A percentile compares a stretch with the other conserved stretches of the same genome.
These are phyloP conservation scores for Podabrus alpinus DNA, from an alignment of 2,888 invertebrate genomes.

Conservation along the genomic window DNA sequence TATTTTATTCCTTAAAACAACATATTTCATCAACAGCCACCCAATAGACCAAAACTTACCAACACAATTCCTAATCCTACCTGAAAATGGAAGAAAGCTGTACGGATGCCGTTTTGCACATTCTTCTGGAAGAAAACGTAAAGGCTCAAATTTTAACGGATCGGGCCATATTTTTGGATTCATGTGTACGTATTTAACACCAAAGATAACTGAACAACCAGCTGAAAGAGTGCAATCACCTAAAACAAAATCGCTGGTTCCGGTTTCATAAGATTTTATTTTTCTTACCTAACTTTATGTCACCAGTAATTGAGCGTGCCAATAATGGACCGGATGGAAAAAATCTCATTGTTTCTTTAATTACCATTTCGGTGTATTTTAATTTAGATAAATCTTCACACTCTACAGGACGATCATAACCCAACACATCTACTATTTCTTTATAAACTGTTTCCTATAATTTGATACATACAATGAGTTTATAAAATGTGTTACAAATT, in stretches of 20 bases:
- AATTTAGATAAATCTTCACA: constrained; percentile 59
- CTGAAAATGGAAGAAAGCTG: constrained; percentile 16
- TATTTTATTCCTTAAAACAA: neutral
- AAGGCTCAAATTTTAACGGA: constrained; percentile 14
- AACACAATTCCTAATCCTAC: constrained; percentile 15
- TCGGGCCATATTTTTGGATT: neutral
- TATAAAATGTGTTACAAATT: too few relatives aligned
- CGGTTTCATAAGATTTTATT: neutral
- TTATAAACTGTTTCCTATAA: constrained; percentile 47
- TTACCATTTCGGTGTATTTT: constrained; percentile 60
- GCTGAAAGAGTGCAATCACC: constrained; percentile 5
- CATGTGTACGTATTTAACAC: neutral
- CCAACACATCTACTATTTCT: constrained; percentile 55
- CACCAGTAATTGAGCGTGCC: constrained; percentile 16
- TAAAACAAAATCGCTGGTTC: neutral
- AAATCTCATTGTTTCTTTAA: constrained; percentile 62
- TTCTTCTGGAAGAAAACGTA: constrained; percentile 18
- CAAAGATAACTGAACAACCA: constrained; percentile 9
- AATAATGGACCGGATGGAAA: constrained; percentile 47
- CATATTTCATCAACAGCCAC: neutral
- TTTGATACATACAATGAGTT: too few relatives aligned
- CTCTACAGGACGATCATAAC: constrained; percentile 52
- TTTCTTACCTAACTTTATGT: constrained; percentile 12
- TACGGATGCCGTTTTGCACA: constrained; percentile 15
- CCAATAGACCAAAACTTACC: neutral